Evolutionary conservation across 2,797 vertebrate species (phyloP), one percentile per base, ranked within the genome.

Genomic region (Luscinia luscinia): DNA sequence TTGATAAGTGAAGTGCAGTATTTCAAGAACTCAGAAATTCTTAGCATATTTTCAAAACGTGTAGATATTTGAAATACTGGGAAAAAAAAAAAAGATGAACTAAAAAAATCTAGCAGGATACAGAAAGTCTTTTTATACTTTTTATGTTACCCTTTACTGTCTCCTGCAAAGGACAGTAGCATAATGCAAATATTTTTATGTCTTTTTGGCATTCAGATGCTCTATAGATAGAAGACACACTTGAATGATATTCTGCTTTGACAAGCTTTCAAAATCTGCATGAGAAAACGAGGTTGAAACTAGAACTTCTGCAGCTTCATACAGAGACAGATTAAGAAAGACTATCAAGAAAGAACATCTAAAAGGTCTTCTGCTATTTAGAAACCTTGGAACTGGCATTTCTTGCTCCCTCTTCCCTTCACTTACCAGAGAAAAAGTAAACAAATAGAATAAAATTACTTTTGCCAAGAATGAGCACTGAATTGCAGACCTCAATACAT

Each of bases 291-390:
- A 75, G 32, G 7, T 28, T 81, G 51, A 36, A 81, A 48, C 12
- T 61, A 58, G 66, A 87, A 66, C 6, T 81, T 84, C 28, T 5
- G 0, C 28, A 84, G 18, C n/a, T 90, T 86, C 54, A 16, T 40
- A 73, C 9, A 77, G 28, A 36, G 21, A 36, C 7, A 46, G 22
- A 26, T 66, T 63, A 51, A 73, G 54, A 58, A 26, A 82, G 18
- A 6, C 66, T 36, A 70, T 48, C 23, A 84, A 75, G 45, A 72
- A 85, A 84, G 40, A 95, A 61, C 18, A 58, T 77, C 61, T 70
- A 10, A 84, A 93, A 82, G 49, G 23, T 91, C 81, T 91, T 91
- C 84, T 51, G 55, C 30, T 30, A 54, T 91, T 88, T 77, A 79
- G 55, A 88, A 87, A 59, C 43, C n/a, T 83, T 59, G 21, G 9